A percentile compares a stretch with the other conserved stretches of the same genome.
Evolutionary conservation across 2,888 invertebrate genomes (phyloP).

Genomic region (Enchytraeus crypticus): DNA sequence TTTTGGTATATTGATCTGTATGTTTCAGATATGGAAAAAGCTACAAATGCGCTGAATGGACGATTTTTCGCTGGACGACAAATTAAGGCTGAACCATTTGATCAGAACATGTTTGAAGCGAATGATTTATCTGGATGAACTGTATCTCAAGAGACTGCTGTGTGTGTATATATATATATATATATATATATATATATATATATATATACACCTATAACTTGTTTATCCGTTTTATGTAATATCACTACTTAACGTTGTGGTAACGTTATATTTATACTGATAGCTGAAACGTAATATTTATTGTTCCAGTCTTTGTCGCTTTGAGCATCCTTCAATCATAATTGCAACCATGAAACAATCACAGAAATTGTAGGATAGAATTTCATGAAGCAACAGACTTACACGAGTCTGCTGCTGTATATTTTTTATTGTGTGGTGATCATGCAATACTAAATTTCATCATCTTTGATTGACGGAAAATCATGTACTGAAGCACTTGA

Average conservation of each 20-base stretch:
- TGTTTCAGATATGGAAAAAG: conserved; percentile 73
- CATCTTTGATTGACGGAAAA: too few species aligned
- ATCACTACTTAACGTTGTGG: too few species aligned
- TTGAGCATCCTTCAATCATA: not conserved
- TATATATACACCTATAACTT: too few species aligned
- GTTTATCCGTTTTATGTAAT: too few species aligned
- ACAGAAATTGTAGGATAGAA: not conserved
- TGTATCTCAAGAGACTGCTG: not conserved
- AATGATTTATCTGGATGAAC: conserved; percentile 69
- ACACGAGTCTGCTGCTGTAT: too few species aligned
- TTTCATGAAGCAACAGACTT: conserved; percentile 1
- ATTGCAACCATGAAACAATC: not conserved
- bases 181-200: too few species aligned
- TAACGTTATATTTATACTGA: too few species aligned
- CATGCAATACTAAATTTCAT: too few species aligned
- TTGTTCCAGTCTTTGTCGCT: too few species aligned
- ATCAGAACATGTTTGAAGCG: conserved; percentile 90
- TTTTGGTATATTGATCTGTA: conserved; percentile 23
- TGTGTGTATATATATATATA: not conserved
- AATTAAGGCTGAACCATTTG: conserved; percentile 85
- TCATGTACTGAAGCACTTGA: too few species aligned
- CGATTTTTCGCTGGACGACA: conserved; percentile 91
- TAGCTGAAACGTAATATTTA: too few species aligned
- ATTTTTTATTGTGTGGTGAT: too few species aligned
- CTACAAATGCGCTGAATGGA: conserved; percentile 75